Conservation (phyloP, 2,797 vertebrate genomes). For the Lutjanus argentimaculatus region DNA sequence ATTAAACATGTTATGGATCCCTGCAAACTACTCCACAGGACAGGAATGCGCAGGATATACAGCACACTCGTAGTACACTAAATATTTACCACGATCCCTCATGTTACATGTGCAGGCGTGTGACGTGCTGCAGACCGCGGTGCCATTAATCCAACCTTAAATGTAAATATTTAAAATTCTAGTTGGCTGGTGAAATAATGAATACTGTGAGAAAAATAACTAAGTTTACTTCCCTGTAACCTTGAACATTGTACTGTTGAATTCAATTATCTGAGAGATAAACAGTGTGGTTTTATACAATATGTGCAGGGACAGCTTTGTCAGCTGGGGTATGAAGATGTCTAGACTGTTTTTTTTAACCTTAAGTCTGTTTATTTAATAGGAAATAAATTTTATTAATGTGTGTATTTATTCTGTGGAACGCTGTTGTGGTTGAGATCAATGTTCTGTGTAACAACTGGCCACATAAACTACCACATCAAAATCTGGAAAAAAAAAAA, state of each 20-base stretch:
- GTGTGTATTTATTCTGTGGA: conserved; percentile 2
- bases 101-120: too few species aligned
- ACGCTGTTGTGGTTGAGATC: not conserved
- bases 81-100: not conserved
- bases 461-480: not conserved
- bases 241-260: not conserved
- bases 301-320: not conserved
- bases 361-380: not conserved
- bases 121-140: not conserved
- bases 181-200: too few species aligned
- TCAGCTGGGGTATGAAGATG: not conserved
- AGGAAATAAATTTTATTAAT: not conserved
- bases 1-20: too few species aligned
- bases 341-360: not conserved
- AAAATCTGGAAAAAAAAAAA: not conserved
- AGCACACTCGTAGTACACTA: not conserved
- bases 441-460: not conserved
- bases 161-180: conserved; percentile 18
- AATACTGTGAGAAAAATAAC: not conserved
- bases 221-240: not conserved
- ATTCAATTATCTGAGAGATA: not conserved
- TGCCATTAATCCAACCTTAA: not conserved
- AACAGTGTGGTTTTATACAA: not conserved
- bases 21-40: too few species aligned
- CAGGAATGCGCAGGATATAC: not conserved